phyloP scores from a whole-genome alignment of 2,888 invertebrate genomes.

The Tipula lateralis region DNA sequence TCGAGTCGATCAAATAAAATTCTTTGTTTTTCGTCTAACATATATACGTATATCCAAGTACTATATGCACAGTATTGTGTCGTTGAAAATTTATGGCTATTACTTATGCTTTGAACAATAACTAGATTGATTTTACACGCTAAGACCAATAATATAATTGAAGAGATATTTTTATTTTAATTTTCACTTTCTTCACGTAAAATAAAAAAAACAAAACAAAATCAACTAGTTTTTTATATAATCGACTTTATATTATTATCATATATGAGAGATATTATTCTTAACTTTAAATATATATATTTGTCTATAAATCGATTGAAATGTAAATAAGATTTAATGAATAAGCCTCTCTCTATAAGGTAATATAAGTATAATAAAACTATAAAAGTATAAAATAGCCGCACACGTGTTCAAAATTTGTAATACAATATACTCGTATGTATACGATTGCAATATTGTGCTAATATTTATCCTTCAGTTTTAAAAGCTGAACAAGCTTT shows the following conservation, averaged over 20 bases:
- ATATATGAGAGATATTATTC: neutral
- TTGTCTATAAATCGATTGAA: constrained; percentile 15
- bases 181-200: neutral
- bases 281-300: neutral
- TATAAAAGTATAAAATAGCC: neutral
- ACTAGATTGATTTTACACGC: neutral
- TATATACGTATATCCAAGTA: neutral
- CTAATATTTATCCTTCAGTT: constrained; percentile 1
- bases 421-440: no score
- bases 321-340: neutral
- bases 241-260: neutral
- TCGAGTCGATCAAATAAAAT: neutral
- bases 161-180: neutral
- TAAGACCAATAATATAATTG: constrained; percentile 7
- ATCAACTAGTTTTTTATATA: neutral
- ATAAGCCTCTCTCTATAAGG: constrained; percentile 11
- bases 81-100: neutral
- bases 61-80: neutral
- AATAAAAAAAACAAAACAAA: neutral
- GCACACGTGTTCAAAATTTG: constrained; percentile 24
- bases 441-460: neutral
- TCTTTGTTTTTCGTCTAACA: neutral
- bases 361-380: neutral
- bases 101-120: neutral
- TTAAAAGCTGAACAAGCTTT: neutral